Conservation (phyloP, 2,888 invertebrate genomes). For the Calephelis perditalis region DNA sequence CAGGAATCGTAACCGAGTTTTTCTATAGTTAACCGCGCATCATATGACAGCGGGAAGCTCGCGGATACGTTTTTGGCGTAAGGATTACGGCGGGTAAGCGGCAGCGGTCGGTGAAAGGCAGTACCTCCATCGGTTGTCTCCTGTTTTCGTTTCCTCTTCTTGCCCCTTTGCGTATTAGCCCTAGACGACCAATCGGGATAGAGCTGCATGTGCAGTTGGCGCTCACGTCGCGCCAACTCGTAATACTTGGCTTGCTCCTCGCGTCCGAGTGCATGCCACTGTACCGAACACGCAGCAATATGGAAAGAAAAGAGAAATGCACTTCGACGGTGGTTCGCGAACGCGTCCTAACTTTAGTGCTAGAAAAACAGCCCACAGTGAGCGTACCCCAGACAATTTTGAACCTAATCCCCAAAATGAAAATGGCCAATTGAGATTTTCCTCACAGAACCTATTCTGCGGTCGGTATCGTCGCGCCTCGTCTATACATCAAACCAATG, state of each 20-base stretch:
- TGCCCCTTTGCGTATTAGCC: constrained; percentile 99
- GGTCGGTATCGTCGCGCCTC: constrained; percentile 66
- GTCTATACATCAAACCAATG: constrained; percentile 76
- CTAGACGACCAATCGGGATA: constrained; percentile 99
- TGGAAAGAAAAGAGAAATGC: constrained; percentile 78
- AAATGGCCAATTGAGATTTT: constrained; percentile 74
- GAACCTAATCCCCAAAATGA: constrained; percentile 59
- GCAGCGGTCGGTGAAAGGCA: constrained; percentile 73
- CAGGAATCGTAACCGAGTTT: constrained; percentile 42
- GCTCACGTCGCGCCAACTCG: constrained; percentile 98
- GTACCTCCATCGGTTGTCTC: constrained; percentile 98
- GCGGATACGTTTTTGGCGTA: constrained; percentile 14
- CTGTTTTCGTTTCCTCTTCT: constrained; percentile 99
- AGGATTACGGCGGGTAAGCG: constrained; percentile 41
- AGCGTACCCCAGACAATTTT: constrained; percentile 70
- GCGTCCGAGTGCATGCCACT: constrained; percentile 99
- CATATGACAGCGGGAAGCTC: constrained; percentile 24
- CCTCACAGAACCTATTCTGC: constrained; percentile 79
- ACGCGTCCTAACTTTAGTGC: constrained; percentile 79
- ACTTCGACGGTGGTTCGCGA: constrained; percentile 64
- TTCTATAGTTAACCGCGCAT: constrained; percentile 14
- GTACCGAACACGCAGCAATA: constrained; percentile 72
- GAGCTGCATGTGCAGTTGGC: constrained; percentile 99
- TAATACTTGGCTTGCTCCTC: constrained; percentile 99
- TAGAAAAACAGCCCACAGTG: constrained; percentile 83